Conservation (phyloP, 2,888 invertebrate species). For the Dryobota labecula region DNA sequence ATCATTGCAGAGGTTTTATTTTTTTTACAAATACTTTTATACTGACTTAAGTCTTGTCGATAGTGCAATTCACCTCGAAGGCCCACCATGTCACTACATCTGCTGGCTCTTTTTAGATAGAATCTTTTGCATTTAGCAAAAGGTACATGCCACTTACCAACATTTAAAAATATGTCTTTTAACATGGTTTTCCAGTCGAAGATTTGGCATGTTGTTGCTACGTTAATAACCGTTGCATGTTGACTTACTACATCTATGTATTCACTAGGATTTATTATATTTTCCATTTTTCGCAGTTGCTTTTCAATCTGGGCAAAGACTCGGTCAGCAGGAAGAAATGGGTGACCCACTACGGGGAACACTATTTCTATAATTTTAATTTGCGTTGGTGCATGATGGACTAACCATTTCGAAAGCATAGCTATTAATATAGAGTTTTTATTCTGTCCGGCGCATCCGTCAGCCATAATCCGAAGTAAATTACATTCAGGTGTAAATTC, state of each 20-base stretch:
- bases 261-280: background rate
- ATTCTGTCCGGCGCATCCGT: slow-evolving; percentile 14
- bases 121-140: slow-evolving; percentile 1
- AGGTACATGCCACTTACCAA: slow-evolving; percentile 5
- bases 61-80: slow-evolving; percentile 3
- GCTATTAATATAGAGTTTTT: slow-evolving; percentile 12
- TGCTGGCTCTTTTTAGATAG: background rate
- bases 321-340: slow-evolving; percentile 9
- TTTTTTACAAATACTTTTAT: slow-evolving; percentile 18
- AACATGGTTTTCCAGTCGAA: background rate
- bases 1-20: slow-evolving; percentile 10
- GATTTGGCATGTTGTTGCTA: slow-evolving; percentile 4
- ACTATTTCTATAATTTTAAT: slow-evolving; percentile 15
- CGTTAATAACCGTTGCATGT: slow-evolving; percentile 8
- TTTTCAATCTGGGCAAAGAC: slow-evolving; percentile 8
- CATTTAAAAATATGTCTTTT: slow-evolving; percentile 9
- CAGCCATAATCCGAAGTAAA: slow-evolving; percentile 18
- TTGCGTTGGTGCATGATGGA: slow-evolving; percentile 15
- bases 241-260: slow-evolving; percentile 12
- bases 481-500: slow-evolving; percentile 3
- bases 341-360: slow-evolving; percentile 13
- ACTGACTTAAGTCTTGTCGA: background rate
- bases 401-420: slow-evolving; percentile 14
- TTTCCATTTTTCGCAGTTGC: slow-evolving; percentile 10
- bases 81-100: slow-evolving; percentile 1